Evolutionary conservation across 2,888 invertebrate genomes (phyloP), one percentile per base, ranked within the genome.

Genomic region (Drosophila stalkeri): DNA sequence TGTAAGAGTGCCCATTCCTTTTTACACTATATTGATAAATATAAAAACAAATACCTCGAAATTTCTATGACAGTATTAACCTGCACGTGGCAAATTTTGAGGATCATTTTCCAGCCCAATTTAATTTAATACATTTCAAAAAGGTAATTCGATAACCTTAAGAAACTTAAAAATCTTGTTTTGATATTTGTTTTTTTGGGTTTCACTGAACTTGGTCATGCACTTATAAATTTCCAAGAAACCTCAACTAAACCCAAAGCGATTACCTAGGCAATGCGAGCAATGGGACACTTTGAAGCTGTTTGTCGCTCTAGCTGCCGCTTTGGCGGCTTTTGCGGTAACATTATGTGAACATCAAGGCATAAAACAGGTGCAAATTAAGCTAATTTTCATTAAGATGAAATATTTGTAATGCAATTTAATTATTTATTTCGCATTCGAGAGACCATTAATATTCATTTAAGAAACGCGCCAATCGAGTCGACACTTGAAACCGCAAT

Each of bases 361-460:
- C 7, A 41, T 18, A 12, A 18, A 41, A 7, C 27, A 75, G 46
- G 59, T 75, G 46, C 6, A 20, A 69, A 52, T 64, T 20, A 47
- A 59, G 51, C 41, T 33, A 16, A 41, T 44, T 57, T 39, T 16
- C 44, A 41, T 52, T 41, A 41, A 55, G 5, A 49, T 59, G 14
- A 62, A 65, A 37, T 47, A 64, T 52, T 60, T 59, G 59, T 49
- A 66, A 67, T 55, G 43, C 62, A 43, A 43, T 81, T 81, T 69
- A 83, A 79, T 77, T 73, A 68, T 72, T 76, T 64, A 78, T 68
- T 56, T 70, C 70, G 65, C 68, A 73, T 72, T 68, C 72, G 83
- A 88, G 71, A 41, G 63, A 14, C 66, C 66, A 86, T 89, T 79
- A 83, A 89, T 83, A 86, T 76, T 77, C 57, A 81, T 88, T 84